Conservation (phyloP, 2,113 vertebrate genomes). For the Nothobranchius kuhntae region DNA sequence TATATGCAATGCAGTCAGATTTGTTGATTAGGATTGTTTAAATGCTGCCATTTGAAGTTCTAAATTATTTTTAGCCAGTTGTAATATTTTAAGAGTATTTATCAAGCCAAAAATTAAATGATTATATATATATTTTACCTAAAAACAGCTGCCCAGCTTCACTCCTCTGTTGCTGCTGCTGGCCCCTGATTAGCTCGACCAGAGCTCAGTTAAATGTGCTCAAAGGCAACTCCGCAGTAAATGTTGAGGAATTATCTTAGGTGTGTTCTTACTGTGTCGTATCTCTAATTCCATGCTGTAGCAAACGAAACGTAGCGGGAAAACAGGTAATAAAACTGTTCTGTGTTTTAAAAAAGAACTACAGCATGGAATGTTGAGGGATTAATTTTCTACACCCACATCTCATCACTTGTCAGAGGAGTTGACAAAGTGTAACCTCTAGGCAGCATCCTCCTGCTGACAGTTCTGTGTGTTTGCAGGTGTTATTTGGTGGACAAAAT, state of each 20-base stretch:
- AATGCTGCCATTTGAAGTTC: background rate
- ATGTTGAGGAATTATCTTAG: conserved; percentile 17
- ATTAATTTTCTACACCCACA: conserved; percentile 34
- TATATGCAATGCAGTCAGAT: background rate
- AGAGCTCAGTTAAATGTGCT: conserved; percentile 39
- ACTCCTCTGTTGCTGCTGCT: conserved; percentile 15
- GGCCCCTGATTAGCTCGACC: conserved; percentile 33
- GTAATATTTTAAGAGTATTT: background rate
- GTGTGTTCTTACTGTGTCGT: no score
- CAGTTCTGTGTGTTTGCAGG: background rate
- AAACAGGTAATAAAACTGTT: no score
- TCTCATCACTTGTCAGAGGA: conserved; percentile 24
- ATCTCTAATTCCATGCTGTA: no score
- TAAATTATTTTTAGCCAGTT: background rate
- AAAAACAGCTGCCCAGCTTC: conserved; percentile 1
- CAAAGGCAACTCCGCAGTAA: conserved; percentile 39
- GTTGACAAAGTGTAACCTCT: conserved; percentile 35
- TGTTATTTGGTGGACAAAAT: conserved; percentile 25
- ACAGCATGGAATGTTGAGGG: conserved; percentile 5
- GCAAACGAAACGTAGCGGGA: no score
- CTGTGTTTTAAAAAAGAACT: no score
- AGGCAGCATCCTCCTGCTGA: conserved; percentile 19
- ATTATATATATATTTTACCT: background rate
- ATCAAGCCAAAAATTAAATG: background rate
- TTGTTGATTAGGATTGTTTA: background rate